Conservation (phyloP, 2,797 vertebrate species). For the Aldrovandia affinis region DNA sequence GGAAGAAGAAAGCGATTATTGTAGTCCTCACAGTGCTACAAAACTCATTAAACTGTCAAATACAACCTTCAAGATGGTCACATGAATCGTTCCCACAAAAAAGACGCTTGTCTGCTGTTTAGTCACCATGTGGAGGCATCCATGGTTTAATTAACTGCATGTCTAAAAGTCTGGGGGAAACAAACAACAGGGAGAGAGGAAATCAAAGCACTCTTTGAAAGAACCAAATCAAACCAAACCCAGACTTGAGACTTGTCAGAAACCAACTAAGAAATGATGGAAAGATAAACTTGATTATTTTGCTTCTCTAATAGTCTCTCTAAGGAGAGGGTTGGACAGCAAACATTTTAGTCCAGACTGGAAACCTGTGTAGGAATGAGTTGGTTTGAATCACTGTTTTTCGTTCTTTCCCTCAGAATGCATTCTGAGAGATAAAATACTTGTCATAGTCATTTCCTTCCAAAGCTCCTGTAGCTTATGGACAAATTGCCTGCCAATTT, state of each 20-base stretch:
- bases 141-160: neutral
- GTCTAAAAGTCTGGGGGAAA: neutral
- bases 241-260: neutral
- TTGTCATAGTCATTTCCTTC: neutral
- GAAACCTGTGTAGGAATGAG: neutral
- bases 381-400: neutral
- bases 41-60: slow-evolving; percentile 5
- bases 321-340: neutral
- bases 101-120: neutral
- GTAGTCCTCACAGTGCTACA: neutral
- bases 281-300: neutral
- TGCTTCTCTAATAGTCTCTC: neutral
- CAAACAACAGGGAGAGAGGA: neutral
- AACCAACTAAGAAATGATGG: neutral
- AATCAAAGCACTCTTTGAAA: neutral
- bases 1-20: neutral
- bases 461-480: neutral
- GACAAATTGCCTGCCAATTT: neutral
- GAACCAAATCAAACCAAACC: neutral
- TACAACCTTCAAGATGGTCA: slow-evolving; percentile 9
- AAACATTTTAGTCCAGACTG: neutral
- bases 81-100: neutral
- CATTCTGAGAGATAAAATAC: neutral
- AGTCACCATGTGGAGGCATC: neutral
- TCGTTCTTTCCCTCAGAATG: neutral